Evolutionary conservation across 2,113 vertebrate genomes (phyloP), one percentile per base, ranked within the genome.

Genomic region (Holacanthus passer): DNA sequence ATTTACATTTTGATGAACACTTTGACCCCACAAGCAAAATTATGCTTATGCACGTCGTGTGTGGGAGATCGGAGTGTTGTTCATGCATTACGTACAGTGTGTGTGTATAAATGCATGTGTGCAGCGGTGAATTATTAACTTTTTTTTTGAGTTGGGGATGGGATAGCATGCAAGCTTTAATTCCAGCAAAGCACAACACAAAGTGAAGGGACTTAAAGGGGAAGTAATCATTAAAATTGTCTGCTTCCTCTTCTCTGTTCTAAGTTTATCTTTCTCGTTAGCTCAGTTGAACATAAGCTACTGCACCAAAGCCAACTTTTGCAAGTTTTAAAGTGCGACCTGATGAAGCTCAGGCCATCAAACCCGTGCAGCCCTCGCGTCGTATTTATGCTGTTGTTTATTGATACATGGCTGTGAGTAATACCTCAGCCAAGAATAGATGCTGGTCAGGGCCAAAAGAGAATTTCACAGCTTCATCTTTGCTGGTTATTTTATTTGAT

Each of bases 211-310:
- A 85, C 77, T 52, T 73, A 71, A 90, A 79, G 72, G 66, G 80
- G 88, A 88, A 90, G 86, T 87, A 64, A 77, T 81, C 41, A 55
- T 79, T 83, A 75, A 81, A 89, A 65, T 70, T 3, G 58, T 68
- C 16, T 1, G 37, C 86, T 92, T 92, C 88, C 89, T 84, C 88
- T 87, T 88, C 73, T 73, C 55, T 81, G 82, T 67, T 86, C 75
- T 58, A 74, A 82, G 31, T 72, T 52, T 79, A 52, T 72, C 56
- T 52, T 63, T 53, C 50, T n/a, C 58, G 43, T 72, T 47, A 62
- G 65, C 41, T 47, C 52, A 59, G 59, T 35, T 69, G 43, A 73
- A 41, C 50, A 67, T 47, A 69, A 72, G 53, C 55, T 29, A 68
- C n/a, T 43, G 55, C 60, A 43, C n/a, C 5, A 9, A 53, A 31